Evolutionary conservation across 2,113 vertebrate genomes (phyloP), one percentile per base, ranked within the genome.

Genomic region (Microtus oregoni): DNA sequence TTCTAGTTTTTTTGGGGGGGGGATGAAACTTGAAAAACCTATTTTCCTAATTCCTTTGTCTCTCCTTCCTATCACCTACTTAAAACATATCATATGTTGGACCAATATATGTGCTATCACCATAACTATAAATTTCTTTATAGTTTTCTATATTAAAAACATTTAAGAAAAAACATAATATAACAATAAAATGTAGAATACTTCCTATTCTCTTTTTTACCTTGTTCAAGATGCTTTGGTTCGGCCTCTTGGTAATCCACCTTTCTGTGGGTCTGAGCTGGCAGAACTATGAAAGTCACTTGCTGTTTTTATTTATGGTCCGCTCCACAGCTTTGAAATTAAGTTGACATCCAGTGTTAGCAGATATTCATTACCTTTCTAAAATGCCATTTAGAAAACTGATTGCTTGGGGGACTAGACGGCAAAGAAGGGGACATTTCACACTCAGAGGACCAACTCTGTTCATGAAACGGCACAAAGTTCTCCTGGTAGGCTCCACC

Each of bases 321-420:
- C 30, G n/a, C 82, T 93, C 81, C 44, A 75, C 8, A 22, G 88
- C 55, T 96, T 95, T 97, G 81, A 97, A 97, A 98, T 97, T 96
- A 97, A 96, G 90, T 92, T 97, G 95, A 93, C 72, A 96, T 92
- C 86, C 22, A 9, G 88, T 92, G 86, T 97, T 94, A 88, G 94
- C 86, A 97, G 95, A 86, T 95, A 96, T 97, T 97, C 96, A 97
- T 97, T 97, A 97, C 96, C 90, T 97, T 97, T 97, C 96, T 93
- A 93, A 96, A 97, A 96, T 96, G 97, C 92, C 95, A 96, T 97
- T 97, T 97, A 86, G 90, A 96, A 96, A 96, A 95, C 94, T 78
- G 96, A 98, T 97, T 98, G 95, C 85, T 94, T 96, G 94, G 94
- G 94, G 92, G 94, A 97, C 65, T 95, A 89, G 90, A 65, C 7